A percentile compares a stretch with the other conserved stretches of the same genome.
These are phyloP conservation scores for Alouatta palliata DNA, from an alignment of 2,113 vertebrate genomes.

Conservation along the genomic window DNA sequence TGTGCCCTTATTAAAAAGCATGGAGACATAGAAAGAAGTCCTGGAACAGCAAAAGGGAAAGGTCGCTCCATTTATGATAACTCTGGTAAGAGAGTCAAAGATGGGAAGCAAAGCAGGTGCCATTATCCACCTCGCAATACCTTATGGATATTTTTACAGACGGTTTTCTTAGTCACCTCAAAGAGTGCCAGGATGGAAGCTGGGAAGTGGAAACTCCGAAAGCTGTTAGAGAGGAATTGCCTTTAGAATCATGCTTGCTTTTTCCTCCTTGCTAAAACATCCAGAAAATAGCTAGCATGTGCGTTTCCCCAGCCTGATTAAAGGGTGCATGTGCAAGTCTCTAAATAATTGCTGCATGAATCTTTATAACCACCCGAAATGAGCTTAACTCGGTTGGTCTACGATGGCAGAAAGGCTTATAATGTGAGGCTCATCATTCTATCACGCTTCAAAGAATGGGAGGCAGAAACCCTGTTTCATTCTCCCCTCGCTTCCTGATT, in stretches of 20 bases:
- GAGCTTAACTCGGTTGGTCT: constrained; percentile 9
- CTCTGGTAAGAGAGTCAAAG: not conserved
- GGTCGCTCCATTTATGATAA: not conserved
- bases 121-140: not conserved
- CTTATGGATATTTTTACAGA: not conserved
- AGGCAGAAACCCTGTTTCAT: constrained; percentile 3
- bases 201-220: not conserved
- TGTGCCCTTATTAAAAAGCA: not conserved
- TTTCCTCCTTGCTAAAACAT: not conserved
- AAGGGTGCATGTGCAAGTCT: not conserved
- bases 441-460: constrained; percentile 40
- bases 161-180: not conserved
- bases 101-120: not conserved
- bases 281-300: not conserved
- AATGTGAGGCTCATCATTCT: constrained; percentile 51
- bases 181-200: not conserved
- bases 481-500: constrained; percentile 68
- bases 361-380: constrained; percentile 58
- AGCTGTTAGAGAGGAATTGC: not conserved
- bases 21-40: not conserved
- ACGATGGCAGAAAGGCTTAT: constrained; percentile 15
- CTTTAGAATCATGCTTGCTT: not conserved
- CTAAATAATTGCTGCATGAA: constrained; percentile 51
- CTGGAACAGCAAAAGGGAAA: not conserved
- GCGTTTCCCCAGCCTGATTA: constrained; percentile 1